These are phyloP conservation scores for Lacanobia wlatinum DNA, from an alignment of 2,888 invertebrate genomes.

Conservation along the genomic window DNA sequence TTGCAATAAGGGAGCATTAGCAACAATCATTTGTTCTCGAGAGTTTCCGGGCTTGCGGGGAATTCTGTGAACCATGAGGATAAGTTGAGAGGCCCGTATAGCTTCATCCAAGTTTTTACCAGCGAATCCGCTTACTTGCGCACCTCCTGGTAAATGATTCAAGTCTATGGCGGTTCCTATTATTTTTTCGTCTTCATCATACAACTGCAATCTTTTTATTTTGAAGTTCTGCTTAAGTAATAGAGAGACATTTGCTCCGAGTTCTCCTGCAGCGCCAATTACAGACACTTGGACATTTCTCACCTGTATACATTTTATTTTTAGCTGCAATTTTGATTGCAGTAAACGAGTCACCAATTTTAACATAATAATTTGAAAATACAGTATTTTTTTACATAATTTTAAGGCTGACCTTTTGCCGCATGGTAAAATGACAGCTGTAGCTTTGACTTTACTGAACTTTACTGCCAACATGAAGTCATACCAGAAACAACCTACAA, in stretches of 20 bases:
- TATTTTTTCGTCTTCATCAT: constrained; percentile 77
- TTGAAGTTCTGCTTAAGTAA: constrained; percentile 77
- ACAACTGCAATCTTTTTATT: constrained; percentile 74
- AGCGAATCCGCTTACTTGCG: constrained; percentile 67
- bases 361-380: constrained; percentile 25
- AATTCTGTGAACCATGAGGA: constrained; percentile 75
- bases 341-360: constrained; percentile 15
- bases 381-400: constrained; percentile 24
- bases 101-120: constrained; percentile 72
- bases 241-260: constrained; percentile 78
- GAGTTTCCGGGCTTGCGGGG: constrained; percentile 71
- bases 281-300: constrained; percentile 79
- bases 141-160: constrained; percentile 74
- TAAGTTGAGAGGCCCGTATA: constrained; percentile 72
- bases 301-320: constrained; percentile 32
- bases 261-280: constrained; percentile 77
- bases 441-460: constrained; percentile 29
- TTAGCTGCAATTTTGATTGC: constrained; percentile 34
- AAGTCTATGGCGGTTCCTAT: constrained; percentile 76
- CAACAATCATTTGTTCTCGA: constrained; percentile 76
- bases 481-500: background rate
- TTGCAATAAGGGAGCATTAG: constrained; percentile 76
- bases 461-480: background rate
- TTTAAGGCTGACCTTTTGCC: constrained; percentile 12
- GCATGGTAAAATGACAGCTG: constrained; percentile 27